Evolutionary conservation across 2,888 invertebrate species (phyloP), one percentile per base, ranked within the genome.

Genomic region (Ashinkailepas kermadecensis): DNA sequence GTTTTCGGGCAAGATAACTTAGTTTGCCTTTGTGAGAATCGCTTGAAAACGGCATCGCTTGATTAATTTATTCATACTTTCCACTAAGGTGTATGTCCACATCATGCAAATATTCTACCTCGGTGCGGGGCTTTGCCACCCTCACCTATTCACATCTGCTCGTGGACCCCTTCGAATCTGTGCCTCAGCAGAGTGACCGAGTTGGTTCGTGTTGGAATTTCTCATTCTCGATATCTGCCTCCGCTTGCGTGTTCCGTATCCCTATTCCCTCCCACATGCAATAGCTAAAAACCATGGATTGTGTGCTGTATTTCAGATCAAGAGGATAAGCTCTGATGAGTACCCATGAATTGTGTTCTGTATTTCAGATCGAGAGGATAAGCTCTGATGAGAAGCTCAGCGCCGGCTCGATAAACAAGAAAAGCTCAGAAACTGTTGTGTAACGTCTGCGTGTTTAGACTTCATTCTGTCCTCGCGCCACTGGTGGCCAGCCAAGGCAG

Each of bases 341-440:
- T n/a, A 58, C 12, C 12, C 12, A 58, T 58, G 8, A 8, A 8
- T 58, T 58, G 10, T 58, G 10, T 23, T 65, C n/a, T 65, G 10
- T 65, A 10, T 67, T 67, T 74, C 74, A 74, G 74, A 74, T 74
- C 74, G 74, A 74, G 74, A 74, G 74, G 74, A 74, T 74, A 74
- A 74, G 21, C 74, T 74, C 74, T 74, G 74, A 74, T 56, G 54
- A 56, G 12, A 65, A 65, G 23, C 10, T 23, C n/a, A 65, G 65
- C 65, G 15, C 65, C 8, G 23, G 23, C 21, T 56, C 56, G 54
- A 39, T 74, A 21, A 74, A 54, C 56, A 74, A 74, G 21, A 74
- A 74, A 56, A 74, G 74, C 74, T 74, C 74, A 56, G 74, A 74
- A 56, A 74, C 74, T 56, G 74, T 56, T 18, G 74, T 74, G 18